Percentiles rank a stretch among this genome's conserved stretches.
Evolutionary conservation across 2,888 invertebrate species (phyloP).

Genomic region (Ophion slaviceki): DNA sequence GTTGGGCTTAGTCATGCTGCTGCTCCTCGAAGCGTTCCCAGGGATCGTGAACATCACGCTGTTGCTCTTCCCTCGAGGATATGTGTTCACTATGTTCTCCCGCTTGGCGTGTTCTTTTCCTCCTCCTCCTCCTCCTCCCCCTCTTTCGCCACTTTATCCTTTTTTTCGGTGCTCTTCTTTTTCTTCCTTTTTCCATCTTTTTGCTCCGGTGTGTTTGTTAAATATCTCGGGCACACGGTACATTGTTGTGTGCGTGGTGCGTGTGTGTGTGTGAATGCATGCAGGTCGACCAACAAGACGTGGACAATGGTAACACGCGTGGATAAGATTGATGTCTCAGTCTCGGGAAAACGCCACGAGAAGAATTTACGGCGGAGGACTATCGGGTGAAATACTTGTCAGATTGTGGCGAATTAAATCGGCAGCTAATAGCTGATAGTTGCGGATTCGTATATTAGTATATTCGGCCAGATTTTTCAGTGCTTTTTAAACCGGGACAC

Average conservation of each 20-base stretch:
- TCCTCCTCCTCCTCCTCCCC: not conserved
- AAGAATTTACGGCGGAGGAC: too few species aligned
- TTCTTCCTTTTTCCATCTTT: not conserved
- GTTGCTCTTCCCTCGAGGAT: conserved; percentile 58
- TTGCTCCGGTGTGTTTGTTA: conserved; percentile 20
- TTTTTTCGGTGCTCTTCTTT: conserved; percentile 24
- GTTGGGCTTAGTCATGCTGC: conserved; percentile 70
- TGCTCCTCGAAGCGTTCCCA: conserved; percentile 71
- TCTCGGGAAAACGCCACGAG: too few species aligned
- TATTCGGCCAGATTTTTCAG: too few species aligned
- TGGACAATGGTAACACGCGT: not conserved
- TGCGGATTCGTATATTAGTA: too few species aligned
- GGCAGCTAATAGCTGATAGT: too few species aligned
- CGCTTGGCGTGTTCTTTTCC: conserved; percentile 18
- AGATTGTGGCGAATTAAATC: too few species aligned
- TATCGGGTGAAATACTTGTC: too few species aligned
- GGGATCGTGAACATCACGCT: conserved; percentile 65
- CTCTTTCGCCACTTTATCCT: conserved; percentile 8
- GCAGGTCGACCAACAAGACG: not conserved
- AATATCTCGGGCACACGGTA: conserved; percentile 38
- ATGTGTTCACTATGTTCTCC: conserved; percentile 58
- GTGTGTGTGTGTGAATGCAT: too few species aligned
- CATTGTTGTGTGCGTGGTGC: not conserved
- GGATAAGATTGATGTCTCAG: not conserved
- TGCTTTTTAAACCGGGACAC: too few species aligned